These are phyloP conservation scores for Pyrgus malvae DNA, from an alignment of 2,888 invertebrate genomes.

Conservation along the genomic window DNA sequence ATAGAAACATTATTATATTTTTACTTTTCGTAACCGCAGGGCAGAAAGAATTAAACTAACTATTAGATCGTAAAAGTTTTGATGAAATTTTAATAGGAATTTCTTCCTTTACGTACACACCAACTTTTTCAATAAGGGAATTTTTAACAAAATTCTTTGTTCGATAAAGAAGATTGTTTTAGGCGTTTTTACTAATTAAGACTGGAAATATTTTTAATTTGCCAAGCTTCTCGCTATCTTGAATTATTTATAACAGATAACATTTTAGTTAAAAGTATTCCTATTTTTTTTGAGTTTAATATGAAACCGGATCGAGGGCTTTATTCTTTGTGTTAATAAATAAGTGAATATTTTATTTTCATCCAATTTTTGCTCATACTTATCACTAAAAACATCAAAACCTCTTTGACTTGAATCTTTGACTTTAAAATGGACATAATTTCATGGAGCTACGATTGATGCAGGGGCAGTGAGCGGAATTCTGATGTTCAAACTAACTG, in stretches of 20 bases:
- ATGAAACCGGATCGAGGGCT: too few relatives aligned
- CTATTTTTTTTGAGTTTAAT: too few relatives aligned
- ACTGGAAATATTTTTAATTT: neutral
- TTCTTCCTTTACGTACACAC: neutral
- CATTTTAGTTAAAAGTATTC: too few relatives aligned
- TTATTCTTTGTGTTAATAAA: too few relatives aligned
- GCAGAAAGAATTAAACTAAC: neutral
- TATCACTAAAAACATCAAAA: too few relatives aligned
- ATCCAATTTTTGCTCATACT: too few relatives aligned
- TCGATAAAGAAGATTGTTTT: slow-evolving; percentile 2
- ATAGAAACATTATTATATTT: neutral
- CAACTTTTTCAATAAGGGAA: neutral
- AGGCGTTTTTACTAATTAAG: neutral
- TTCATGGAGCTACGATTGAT: too few relatives aligned
- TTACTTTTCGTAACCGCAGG: slow-evolving; percentile 1
- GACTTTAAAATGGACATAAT: too few relatives aligned
- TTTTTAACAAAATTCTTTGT: neutral
- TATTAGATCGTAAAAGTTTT: neutral
- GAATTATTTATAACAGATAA: too few relatives aligned
- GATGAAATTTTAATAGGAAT: neutral
- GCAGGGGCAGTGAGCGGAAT: too few relatives aligned
- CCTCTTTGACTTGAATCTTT: too few relatives aligned
- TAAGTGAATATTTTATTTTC: too few relatives aligned
- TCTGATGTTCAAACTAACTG: slow-evolving; percentile 46
- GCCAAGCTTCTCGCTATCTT: neutral